These are phyloP conservation scores for Apoda limacodes DNA, from an alignment of 2,888 invertebrate species.

Conservation along the genomic window DNA sequence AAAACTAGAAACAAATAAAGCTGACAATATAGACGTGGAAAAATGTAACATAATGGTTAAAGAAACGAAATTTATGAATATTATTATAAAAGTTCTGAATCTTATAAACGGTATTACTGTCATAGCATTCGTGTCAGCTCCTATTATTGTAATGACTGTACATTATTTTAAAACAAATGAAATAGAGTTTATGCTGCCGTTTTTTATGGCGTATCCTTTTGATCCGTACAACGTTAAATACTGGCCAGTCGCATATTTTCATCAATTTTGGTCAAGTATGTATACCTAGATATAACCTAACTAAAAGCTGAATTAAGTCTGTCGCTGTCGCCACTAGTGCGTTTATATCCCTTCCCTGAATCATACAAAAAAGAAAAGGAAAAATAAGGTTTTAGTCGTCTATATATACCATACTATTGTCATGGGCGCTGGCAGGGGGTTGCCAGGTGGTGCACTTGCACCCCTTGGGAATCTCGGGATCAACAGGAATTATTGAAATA, in stretches of 20 bases:
- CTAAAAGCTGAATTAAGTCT: too few species aligned
- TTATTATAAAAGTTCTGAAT: slow-evolving; percentile 13
- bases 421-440: too few species aligned
- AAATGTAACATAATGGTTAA: slow-evolving; percentile 20
- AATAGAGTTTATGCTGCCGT: slow-evolving; percentile 29
- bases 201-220: slow-evolving; percentile 30
- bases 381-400: too few species aligned
- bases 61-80: slow-evolving; percentile 18
- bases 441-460: too few species aligned
- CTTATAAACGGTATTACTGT: slow-evolving; percentile 25
- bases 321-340: too few species aligned
- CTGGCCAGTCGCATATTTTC: slow-evolving; percentile 31
- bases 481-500: too few species aligned
- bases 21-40: slow-evolving; percentile 8
- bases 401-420: too few species aligned
- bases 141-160: slow-evolving; percentile 26
- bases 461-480: too few species aligned
- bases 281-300: too few species aligned
- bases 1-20: slow-evolving; percentile 21
- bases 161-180: slow-evolving; percentile 27
- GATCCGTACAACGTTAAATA: slow-evolving; percentile 27
- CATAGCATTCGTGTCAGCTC: slow-evolving; percentile 26
- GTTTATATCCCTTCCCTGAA: too few species aligned
- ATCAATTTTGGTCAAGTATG: slow-evolving; percentile 34
- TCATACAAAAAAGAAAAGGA: too few species aligned